phyloP scores from a whole-genome alignment of 2,113 vertebrate genomes.

The Pyxicephalus adspersus region DNA sequence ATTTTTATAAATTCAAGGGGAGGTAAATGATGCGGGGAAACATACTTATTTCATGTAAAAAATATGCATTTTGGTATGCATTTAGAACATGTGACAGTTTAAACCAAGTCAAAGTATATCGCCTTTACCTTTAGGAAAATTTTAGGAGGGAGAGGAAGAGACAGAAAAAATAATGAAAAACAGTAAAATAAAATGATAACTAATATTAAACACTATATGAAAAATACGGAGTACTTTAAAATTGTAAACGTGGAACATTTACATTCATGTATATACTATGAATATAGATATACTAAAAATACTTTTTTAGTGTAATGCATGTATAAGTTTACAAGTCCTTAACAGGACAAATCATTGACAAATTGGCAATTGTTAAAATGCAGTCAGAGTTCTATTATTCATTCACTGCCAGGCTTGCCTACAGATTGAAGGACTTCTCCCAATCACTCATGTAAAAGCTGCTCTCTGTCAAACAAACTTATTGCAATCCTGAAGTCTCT shows the following conservation, averaged over 20 bases:
- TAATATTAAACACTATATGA: neutral
- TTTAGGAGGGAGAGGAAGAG: neutral
- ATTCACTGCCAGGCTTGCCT: neutral
- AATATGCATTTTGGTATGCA: too few species aligned
- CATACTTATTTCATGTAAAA: too few species aligned
- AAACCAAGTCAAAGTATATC: too few species aligned
- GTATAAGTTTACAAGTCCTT: neutral
- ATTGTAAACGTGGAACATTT: too few species aligned
- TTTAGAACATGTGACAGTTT: too few species aligned
- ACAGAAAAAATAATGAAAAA: neutral
- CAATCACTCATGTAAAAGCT: slow-evolving; percentile 60
- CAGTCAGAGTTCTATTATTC: neutral
- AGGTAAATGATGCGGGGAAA: too few species aligned
- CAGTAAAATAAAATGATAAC: neutral
- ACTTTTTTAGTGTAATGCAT: neutral
- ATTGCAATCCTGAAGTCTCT: slow-evolving; percentile 64
- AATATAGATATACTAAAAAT: neutral
- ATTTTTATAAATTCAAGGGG: too few species aligned
- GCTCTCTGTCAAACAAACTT: slow-evolving; percentile 65
- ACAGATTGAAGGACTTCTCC: slow-evolving; percentile 56
- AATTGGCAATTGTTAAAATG: neutral
- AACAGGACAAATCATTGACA: too few species aligned
- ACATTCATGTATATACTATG: too few species aligned
- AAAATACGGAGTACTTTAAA: neutral
- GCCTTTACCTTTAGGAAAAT: too few species aligned